phyloP scores from a whole-genome alignment of 1,140 invertebrate genomes.

The Drosophila asahinai region DNA sequence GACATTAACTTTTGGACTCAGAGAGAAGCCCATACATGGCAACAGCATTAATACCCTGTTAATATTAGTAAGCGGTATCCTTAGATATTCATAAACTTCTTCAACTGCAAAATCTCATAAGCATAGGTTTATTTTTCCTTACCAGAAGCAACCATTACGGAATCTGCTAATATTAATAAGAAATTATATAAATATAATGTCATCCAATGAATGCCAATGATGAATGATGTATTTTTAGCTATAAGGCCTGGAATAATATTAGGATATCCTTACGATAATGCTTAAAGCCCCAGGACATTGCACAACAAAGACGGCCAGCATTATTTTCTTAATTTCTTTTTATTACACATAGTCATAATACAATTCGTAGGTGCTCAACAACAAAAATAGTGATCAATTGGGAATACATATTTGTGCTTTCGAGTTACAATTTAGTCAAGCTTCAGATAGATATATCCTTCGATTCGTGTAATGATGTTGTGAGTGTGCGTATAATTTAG shows the following conservation, averaged over 20 bases:
- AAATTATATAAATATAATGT: background rate
- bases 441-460: constrained; percentile 20
- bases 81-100: no score
- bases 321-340: constrained; percentile 44
- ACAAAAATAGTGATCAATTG: constrained; percentile 14
- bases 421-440: constrained; percentile 49
- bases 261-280: no score
- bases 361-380: constrained; percentile 46
- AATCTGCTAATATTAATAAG: background rate
- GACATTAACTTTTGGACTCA: constrained; percentile 7
- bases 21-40: background rate
- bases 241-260: no score
- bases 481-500: constrained; percentile 53
- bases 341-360: constrained; percentile 62
- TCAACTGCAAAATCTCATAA: background rate
- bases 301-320: constrained; percentile 16
- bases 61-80: no score
- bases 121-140: background rate
- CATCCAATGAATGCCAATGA: no score
- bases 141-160: background rate
- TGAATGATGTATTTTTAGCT: no score
- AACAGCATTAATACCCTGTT: background rate
- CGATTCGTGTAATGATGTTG: constrained; percentile 32
- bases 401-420: constrained; percentile 20
- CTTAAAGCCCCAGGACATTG: constrained; percentile 24